Evolutionary conservation across 2,113 vertebrate genomes (phyloP).

Genomic region (Mustelus asterias): DNA sequence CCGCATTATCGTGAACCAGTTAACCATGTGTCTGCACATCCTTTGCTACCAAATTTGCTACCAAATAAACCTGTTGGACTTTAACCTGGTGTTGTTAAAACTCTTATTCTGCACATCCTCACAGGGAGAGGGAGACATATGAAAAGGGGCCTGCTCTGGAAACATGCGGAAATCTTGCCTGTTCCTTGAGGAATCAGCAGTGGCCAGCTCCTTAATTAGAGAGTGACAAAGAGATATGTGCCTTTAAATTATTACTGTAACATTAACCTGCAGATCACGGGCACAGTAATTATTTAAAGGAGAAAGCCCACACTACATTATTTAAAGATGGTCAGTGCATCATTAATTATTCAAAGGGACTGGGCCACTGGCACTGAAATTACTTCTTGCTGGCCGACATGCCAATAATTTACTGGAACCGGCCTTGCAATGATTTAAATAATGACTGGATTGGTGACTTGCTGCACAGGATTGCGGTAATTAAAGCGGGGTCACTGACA

Average conservation of each 20-base stretch:
- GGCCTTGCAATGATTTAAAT: not conserved
- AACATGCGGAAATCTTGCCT: not conserved
- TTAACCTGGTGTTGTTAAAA: too few relatives aligned
- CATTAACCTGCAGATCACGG: not conserved
- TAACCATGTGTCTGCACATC: not conserved
- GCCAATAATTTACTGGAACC: not conserved
- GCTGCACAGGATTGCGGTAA: not conserved
- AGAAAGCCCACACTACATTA: not conserved
- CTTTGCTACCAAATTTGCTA: too few relatives aligned
- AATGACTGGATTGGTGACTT: not conserved
- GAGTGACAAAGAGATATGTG: not conserved
- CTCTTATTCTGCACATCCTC: not conserved
- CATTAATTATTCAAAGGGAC: slow-evolving; percentile 13
- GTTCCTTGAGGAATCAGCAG: not conserved
- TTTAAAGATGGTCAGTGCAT: slow-evolving; percentile 6
- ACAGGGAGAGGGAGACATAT: too few relatives aligned
- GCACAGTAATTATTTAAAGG: slow-evolving; percentile 2
- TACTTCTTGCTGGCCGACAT: not conserved
- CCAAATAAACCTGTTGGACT: too few relatives aligned
- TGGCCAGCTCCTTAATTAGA: not conserved
- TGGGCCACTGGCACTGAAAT: not conserved
- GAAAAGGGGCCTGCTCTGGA: too few relatives aligned
- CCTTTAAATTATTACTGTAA: not conserved
- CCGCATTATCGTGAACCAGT: not conserved
- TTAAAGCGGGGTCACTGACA: not conserved